Percentiles rank a stretch among this genome's conserved stretches.
Conservation (phyloP, 2,113 vertebrate genomes). For the Gnathonemus longibarbis region DNA sequence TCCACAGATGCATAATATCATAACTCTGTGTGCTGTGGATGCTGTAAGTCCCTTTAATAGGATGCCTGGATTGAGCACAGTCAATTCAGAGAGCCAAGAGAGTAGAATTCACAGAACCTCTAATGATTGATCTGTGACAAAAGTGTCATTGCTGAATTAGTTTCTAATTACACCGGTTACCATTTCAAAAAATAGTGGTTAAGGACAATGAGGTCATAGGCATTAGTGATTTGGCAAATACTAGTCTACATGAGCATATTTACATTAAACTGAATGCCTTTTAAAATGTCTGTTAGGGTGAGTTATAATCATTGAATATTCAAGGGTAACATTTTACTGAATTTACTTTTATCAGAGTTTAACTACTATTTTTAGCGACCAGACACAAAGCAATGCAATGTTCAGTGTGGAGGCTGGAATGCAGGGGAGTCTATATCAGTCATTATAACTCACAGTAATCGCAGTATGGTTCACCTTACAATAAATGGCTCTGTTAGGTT, state of each 20-base stretch:
- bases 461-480: background rate
- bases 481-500: background rate
- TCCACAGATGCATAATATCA: background rate
- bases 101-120: background rate
- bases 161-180: too few relatives aligned
- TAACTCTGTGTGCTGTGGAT: background rate
- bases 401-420: background rate
- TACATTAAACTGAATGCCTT: background rate
- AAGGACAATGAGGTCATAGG: background rate
- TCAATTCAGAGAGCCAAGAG: background rate
- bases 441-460: background rate
- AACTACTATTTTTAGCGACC: background rate
- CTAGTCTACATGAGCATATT: background rate
- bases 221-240: background rate
- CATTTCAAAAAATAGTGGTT: too few relatives aligned
- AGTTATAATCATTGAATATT: background rate
- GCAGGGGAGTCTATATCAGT: background rate
- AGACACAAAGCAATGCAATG: constrained; percentile 10
- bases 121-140: background rate
- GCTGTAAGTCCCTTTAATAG: background rate
- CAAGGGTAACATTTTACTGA: background rate
- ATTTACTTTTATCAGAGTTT: background rate
- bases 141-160: background rate
- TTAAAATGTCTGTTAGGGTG: background rate
- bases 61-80: background rate